phyloP scores from a whole-genome alignment of 1,140 invertebrate species.

The Drosophila pallidifrons region DNA sequence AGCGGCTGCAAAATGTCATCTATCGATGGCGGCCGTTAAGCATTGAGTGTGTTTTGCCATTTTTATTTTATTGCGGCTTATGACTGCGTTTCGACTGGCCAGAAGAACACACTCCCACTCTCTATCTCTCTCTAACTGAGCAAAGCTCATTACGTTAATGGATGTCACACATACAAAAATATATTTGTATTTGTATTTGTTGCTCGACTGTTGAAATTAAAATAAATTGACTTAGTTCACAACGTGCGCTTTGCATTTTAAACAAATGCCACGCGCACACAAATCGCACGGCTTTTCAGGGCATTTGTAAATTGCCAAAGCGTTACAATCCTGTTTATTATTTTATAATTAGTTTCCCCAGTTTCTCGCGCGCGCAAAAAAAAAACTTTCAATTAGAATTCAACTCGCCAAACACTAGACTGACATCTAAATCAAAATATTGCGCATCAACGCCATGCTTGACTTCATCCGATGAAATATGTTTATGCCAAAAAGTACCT shows the following conservation, averaged over 20 bases:
- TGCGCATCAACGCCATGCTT: not conserved
- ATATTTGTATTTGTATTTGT: conserved; percentile 7
- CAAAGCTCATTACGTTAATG: conserved; percentile 80
- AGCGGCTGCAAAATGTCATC: conserved; percentile 76
- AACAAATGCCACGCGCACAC: conserved; percentile 33
- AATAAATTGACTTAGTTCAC: conserved; percentile 74
- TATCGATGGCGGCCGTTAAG: conserved; percentile 75
- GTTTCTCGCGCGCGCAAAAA: too few species aligned
- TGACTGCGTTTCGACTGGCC: conserved; percentile 39
- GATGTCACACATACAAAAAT: conserved; percentile 33
- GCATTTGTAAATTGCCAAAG: conserved; percentile 77
- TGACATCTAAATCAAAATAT: conserved; percentile 8
- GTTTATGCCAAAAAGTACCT: not conserved
- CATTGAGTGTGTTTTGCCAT: conserved; percentile 67
- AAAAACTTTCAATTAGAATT: conserved; percentile 66
- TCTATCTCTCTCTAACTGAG: conserved; percentile 1
- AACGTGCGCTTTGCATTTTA: conserved; percentile 63
- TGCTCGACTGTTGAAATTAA: conserved; percentile 54
- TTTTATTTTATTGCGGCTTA: conserved; percentile 67
- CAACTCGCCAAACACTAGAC: conserved; percentile 15
- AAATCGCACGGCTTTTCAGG: conserved; percentile 70
- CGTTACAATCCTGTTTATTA: conserved; percentile 78
- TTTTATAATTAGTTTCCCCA: conserved; percentile 72
- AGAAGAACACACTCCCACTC: too few species aligned
- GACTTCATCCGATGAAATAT: not conserved